A percentile compares a stretch with the other conserved stretches of the same genome.
Conservation (phyloP, 1,140 invertebrate species). For the Meloidogyne floridensis region DNA sequence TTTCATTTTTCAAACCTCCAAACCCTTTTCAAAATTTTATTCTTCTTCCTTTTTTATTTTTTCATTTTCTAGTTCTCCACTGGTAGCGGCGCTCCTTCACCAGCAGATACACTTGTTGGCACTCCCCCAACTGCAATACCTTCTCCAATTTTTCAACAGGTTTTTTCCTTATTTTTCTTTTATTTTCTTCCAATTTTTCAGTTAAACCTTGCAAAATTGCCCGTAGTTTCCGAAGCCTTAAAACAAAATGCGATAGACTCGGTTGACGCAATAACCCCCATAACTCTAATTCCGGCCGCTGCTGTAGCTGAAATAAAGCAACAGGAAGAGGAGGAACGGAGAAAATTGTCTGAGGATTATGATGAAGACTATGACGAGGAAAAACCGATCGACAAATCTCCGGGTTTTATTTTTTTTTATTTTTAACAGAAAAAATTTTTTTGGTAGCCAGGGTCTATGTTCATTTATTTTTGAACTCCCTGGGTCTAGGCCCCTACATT, state of each 20-base stretch:
- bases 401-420: conserved; percentile 47
- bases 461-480: not conserved
- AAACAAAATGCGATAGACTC: not conserved
- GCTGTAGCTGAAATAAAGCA: not conserved
- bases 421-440: conserved; percentile 10
- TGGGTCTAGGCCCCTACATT: too few relatives aligned
- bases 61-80: not conserved
- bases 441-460: not conserved
- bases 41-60: not conserved
- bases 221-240: not conserved
- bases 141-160: conserved; percentile 10
- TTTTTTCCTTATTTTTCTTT: not conserved
- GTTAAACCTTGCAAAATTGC: not conserved
- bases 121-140: not conserved
- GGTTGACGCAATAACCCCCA: conserved; percentile 8
- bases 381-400: conserved; percentile 65
- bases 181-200: not conserved
- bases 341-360: conserved; percentile 39
- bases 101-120: not conserved
- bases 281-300: conserved; percentile 3
- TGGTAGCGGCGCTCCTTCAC: not conserved
- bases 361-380: conserved; percentile 64
- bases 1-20: too few relatives aligned
- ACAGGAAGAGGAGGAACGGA: not conserved
- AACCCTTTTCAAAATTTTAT: not conserved